phyloP scores from a whole-genome alignment of 1,140 invertebrate genomes.

The Antheraea pernyi region DNA sequence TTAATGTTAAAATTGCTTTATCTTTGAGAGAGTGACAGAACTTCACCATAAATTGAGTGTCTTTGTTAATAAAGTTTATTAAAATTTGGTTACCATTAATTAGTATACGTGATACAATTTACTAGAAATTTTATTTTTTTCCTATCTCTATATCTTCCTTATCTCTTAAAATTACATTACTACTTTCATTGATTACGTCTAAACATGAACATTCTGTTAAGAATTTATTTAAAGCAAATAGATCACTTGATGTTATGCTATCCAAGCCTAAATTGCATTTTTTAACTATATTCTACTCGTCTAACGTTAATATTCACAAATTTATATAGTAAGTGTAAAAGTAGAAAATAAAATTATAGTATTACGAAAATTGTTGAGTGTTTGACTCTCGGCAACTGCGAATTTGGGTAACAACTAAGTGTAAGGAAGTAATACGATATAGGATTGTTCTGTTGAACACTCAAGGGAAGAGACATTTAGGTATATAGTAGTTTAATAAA shows the following conservation, averaged over 20 bases:
- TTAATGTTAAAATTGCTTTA: no score
- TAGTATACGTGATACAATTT: no score
- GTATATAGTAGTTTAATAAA: background rate
- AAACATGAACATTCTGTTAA: no score
- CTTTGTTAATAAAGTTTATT: no score
- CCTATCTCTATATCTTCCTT: no score
- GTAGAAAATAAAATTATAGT: background rate
- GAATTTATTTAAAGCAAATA: background rate
- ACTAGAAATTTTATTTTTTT: no score
- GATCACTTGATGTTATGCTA: background rate
- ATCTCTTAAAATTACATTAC: no score
- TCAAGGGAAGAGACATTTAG: background rate
- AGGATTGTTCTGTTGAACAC: background rate
- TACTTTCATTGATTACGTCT: no score
- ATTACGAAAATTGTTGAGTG: slow-evolving; percentile 2
- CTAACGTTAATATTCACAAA: background rate
- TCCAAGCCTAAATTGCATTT: background rate
- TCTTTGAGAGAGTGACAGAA: no score
- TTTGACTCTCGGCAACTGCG: slow-evolving; percentile 4
- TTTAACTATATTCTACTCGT: background rate
- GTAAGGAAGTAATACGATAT: background rate
- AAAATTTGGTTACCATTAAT: no score
- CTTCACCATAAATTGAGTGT: no score
- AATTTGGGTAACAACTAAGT: background rate
- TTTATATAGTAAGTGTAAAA: background rate